A percentile compares a stretch with the other conserved stretches of the same genome.
Conservation (phyloP, 2,797 vertebrate genomes). For the Phrynocephalus vlangalii region DNA sequence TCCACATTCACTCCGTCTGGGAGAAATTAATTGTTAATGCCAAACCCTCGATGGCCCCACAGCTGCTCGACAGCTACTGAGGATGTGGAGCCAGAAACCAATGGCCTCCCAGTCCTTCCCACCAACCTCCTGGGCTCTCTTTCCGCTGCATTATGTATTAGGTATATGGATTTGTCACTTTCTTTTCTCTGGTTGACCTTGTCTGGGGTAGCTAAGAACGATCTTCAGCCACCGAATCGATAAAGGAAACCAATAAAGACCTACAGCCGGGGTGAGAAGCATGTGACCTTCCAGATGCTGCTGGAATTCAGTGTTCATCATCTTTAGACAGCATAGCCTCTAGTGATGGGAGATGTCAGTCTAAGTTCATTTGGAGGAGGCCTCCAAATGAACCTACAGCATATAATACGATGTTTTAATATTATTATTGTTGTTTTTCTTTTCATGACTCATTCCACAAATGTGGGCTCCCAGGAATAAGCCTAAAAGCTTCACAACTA, state of each 20-base stretch:
- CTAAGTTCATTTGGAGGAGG: background rate
- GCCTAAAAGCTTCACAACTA: background rate
- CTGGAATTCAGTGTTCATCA: background rate
- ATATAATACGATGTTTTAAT: background rate
- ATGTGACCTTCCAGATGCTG: background rate
- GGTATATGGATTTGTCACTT: background rate
- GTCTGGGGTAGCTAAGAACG: background rate
- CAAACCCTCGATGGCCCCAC: background rate
- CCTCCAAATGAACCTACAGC: too few relatives aligned
- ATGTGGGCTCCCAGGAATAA: background rate
- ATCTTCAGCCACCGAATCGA: background rate
- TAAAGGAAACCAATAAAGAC: background rate
- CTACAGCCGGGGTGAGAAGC: background rate
- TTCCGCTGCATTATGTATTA: background rate
- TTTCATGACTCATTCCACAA: background rate
- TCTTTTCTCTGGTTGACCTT: background rate
- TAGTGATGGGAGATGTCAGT: background rate
- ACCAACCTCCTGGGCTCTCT: background rate
- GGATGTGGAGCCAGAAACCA: background rate
- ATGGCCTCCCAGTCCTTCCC: too few relatives aligned
- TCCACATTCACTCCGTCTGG: background rate
- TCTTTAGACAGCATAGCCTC: background rate
- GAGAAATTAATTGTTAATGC: constrained; percentile 18
- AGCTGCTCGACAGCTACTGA: background rate
- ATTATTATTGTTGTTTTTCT: background rate